A percentile compares a stretch with the other conserved stretches of the same genome.
These are phyloP conservation scores for Neosalanx taihuensis DNA, from an alignment of 2,797 vertebrate genomes.

Conservation along the genomic window DNA sequence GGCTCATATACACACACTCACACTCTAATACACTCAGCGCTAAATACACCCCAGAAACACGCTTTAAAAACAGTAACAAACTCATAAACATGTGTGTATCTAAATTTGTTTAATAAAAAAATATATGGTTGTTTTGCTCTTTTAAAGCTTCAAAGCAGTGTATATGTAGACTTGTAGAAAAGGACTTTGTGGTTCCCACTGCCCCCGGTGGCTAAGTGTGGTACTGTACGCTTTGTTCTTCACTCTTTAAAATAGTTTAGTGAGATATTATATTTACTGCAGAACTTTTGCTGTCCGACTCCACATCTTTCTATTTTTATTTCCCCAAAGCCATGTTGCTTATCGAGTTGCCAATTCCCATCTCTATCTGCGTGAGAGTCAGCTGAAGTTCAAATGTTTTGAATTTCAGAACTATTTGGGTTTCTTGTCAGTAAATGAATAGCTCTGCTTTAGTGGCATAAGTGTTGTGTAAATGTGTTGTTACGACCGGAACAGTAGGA, in stretches of 20 bases:
- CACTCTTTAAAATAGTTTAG: neutral
- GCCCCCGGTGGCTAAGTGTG: constrained; percentile 64
- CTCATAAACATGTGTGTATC: constrained; percentile 2
- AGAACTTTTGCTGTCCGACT: neutral
- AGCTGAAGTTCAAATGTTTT: neutral
- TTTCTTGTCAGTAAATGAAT: neutral
- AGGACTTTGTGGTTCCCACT: constrained; percentile 78
- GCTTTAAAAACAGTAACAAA: constrained; percentile 20
- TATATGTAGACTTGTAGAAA: constrained; percentile 45
- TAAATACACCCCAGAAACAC: constrained; percentile 39
- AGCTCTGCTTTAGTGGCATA: neutral
- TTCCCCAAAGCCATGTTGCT: neutral
- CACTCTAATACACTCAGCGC: constrained; percentile 21
- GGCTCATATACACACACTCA: constrained; percentile 61
- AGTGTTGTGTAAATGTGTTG: constrained; percentile 14
- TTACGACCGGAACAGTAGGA: neutral
- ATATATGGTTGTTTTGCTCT: constrained; percentile 30
- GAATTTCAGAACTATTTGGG: neutral
- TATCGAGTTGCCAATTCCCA: neutral
- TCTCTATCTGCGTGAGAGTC: neutral
- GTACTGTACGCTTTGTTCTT: constrained; percentile 38
- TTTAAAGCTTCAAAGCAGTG: constrained; percentile 51
- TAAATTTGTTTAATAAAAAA: constrained; percentile 47
- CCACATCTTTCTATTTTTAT: neutral
- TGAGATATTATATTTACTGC: constrained; percentile 9